Evolutionary conservation across 2,888 invertebrate genomes (phyloP), one percentile per base, ranked within the genome.

Genomic region (Globia sparganii): DNA sequence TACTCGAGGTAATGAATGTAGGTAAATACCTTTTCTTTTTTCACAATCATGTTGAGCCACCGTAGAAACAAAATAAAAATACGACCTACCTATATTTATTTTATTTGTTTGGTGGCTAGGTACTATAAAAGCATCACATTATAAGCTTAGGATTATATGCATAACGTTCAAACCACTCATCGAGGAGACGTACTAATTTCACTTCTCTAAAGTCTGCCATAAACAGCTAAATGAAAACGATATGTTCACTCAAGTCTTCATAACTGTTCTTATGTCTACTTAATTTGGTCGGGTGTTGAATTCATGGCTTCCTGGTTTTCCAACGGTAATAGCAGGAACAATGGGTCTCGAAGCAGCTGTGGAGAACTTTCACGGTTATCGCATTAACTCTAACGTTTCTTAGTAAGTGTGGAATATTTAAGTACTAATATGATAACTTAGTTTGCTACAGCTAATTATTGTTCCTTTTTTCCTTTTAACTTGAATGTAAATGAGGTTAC

Each of bases 271-370:
- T 68, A 40, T 68, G 11, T 56, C 59, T 58, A 31, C 37, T 34
- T 64, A 68, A 84, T 72, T 84, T 3, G 6, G 80, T 37, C 49
- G 46, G 43, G 68, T 72, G 68, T 68, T 72, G 53, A 46, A 79
- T 68, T 79, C 68, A 69, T 68, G 64, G 25, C 25, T 84, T 72
- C 43, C 43, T 64, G 49, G 56, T 66, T 68, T 31, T 37, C 43
- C 28, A 34, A 15, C 18, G 37, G 37, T 79, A 83, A 69, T 69
- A 59, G 9, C 2, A 5, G 53, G 9, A 71, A 62, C 65, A 68
- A 43, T 72, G 25, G 43, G 31, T 28, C 25, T 64, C 15, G 62
- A 49, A 34, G 49, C 15, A 11, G 25, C 34, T 70, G 40, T 43
- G 53, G 37, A 8, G 18, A 64, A 70, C 40, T 61, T 70, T 21